Evolutionary conservation across 2,888 invertebrate species (phyloP).

Genomic region (Leptinotarsa tumamoca): DNA sequence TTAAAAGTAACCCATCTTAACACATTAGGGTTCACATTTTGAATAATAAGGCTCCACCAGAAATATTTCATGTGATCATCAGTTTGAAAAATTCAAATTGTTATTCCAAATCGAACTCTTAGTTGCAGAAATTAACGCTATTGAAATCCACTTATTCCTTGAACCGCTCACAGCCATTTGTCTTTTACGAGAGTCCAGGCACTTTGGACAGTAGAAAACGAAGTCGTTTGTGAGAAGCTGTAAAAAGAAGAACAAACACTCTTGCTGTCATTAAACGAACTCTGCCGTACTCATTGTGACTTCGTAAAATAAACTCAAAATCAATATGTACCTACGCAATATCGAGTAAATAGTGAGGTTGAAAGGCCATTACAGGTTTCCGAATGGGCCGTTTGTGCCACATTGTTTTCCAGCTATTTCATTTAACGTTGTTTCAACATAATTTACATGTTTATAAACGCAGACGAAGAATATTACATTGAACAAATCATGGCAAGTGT

Average conservation of each 20-base stretch:
- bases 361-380: slow-evolving; percentile 19
- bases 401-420: slow-evolving; percentile 7
- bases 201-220: slow-evolving; percentile 7
- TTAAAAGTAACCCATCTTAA: too few relatives aligned
- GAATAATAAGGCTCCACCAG: too few relatives aligned
- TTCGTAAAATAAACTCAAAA: slow-evolving; percentile 22
- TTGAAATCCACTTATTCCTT: too few relatives aligned
- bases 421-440: slow-evolving; percentile 1
- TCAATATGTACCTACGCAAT: slow-evolving; percentile 24
- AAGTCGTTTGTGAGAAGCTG: slow-evolving; percentile 19
- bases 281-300: slow-evolving; percentile 20
- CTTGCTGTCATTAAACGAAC: slow-evolving; percentile 24
- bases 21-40: too few relatives aligned
- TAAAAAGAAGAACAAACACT: slow-evolving; percentile 23
- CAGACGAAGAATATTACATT: neutral
- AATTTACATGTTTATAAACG: slow-evolving; percentile 6
- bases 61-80: too few relatives aligned
- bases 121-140: too few relatives aligned
- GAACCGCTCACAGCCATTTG: too few relatives aligned
- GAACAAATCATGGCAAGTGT: neutral
- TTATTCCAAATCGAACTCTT: too few relatives aligned
- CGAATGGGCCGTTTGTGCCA: slow-evolving; percentile 18
- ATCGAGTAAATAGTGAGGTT: slow-evolving; percentile 20
- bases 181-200: slow-evolving; percentile 2
- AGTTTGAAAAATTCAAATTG: too few relatives aligned